Evolutionary conservation across 2,113 vertebrate genomes (phyloP).

Genomic region (Perca fluviatilis): DNA sequence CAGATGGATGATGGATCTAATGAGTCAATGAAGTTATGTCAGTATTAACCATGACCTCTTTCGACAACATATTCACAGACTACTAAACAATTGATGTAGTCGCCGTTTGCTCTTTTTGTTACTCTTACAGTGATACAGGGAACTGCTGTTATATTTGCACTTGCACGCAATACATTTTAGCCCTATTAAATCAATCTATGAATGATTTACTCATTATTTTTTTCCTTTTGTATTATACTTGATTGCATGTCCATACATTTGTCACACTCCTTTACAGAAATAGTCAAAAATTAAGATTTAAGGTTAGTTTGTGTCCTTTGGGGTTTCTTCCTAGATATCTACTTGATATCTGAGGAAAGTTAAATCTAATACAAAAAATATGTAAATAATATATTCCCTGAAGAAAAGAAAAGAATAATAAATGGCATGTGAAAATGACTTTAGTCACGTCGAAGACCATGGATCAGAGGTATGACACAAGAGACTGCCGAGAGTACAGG

Average conservation of each 20-base stretch:
- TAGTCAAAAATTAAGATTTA: neutral
- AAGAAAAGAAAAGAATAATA: neutral
- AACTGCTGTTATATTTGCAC: conserved; percentile 5
- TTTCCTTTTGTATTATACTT: neutral
- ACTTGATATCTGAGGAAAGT: neutral
- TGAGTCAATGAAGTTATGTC: conserved; percentile 30
- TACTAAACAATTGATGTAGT: conserved; percentile 23
- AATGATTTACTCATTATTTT: conserved; percentile 7
- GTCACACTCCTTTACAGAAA: neutral
- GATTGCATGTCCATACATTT: neutral
- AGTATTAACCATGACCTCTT: conserved; percentile 25
- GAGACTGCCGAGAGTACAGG: conserved; percentile 6
- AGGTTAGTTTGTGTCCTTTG: neutral
- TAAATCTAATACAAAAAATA: neutral
- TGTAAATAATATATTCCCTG: neutral
- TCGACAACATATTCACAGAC: conserved; percentile 4
- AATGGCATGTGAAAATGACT: neutral
- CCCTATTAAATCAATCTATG: neutral
- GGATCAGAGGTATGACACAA: neutral
- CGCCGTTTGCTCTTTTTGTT: neutral
- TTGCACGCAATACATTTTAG: neutral
- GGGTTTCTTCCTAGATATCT: neutral
- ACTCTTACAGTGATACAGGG: neutral
- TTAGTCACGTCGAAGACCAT: neutral
- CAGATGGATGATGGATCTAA: conserved; percentile 32